Conservation (phyloP, 2,888 invertebrate species). For the Caenorhabditis panamensis region DNA sequence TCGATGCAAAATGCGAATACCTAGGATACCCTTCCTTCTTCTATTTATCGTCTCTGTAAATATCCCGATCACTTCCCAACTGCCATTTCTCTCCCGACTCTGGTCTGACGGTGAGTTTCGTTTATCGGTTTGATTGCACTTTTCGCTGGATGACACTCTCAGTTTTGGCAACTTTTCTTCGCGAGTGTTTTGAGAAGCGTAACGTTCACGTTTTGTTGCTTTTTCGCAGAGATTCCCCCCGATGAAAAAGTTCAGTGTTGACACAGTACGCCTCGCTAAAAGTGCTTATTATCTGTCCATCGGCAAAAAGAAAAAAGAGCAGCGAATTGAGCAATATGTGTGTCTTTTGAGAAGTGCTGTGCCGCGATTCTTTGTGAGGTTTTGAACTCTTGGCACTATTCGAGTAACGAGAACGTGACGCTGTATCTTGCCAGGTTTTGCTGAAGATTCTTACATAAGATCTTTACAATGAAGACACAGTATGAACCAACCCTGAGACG, state of each 20-base stretch:
- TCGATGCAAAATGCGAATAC: constrained; percentile 37
- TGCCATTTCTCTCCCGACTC: neutral
- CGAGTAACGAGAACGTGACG: too few relatives aligned
- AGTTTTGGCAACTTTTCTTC: constrained; percentile 1
- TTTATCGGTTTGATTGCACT: neutral
- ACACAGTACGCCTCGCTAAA: constrained; percentile 35
- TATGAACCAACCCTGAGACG: too few relatives aligned
- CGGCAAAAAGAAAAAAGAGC: constrained; percentile 15
- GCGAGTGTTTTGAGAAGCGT: constrained; percentile 5
- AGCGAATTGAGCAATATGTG: neutral
- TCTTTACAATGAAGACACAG: too few relatives aligned
- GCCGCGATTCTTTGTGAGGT: constrained; percentile 5
- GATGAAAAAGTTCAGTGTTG: constrained; percentile 2
- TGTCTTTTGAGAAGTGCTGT: constrained; percentile 4
- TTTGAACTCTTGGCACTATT: neutral
- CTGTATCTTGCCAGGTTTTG: too few relatives aligned
- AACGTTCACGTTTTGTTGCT: constrained; percentile 3
- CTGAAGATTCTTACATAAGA: too few relatives aligned
- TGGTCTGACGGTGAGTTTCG: neutral
- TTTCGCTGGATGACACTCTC: too few relatives aligned
- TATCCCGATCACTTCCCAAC: neutral
- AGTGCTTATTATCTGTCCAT: constrained; percentile 51
- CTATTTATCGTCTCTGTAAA: neutral
- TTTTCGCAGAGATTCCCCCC: neutral
- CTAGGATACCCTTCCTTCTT: neutral